Conservation (phyloP, 2,113 vertebrate genomes). For the Chlamydotis undulata region DNA sequence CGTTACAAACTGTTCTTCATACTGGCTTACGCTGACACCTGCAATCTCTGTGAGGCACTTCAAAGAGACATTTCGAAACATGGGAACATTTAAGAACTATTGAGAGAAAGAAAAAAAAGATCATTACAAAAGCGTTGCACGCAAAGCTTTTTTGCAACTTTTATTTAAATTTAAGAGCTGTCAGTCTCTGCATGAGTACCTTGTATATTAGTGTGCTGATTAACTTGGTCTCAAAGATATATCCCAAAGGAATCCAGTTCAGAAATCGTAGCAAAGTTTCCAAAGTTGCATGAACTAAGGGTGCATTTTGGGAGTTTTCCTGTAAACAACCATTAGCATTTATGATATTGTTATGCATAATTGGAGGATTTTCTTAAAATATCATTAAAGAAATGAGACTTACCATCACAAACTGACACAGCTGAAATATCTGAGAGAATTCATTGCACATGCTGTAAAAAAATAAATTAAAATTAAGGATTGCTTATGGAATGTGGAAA, state of each 20-base stretch:
- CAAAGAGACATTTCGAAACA: slow-evolving; percentile 98
- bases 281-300: slow-evolving; percentile 95
- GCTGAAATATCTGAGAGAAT: slow-evolving; percentile 98
- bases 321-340: slow-evolving; percentile 50
- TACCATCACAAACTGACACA: slow-evolving; percentile 99
- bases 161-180: neutral
- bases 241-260: slow-evolving; percentile 99
- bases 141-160: neutral
- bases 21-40: slow-evolving; percentile 96
- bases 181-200: slow-evolving; percentile 68
- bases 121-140: neutral
- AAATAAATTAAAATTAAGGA: neutral
- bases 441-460: slow-evolving; percentile 96
- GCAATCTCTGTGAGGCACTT: slow-evolving; percentile 99
- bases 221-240: slow-evolving; percentile 99
- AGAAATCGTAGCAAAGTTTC: slow-evolving; percentile 96
- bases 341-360: neutral
- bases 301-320: slow-evolving; percentile 99
- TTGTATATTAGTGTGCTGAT: slow-evolving; percentile 99
- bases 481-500: no score
- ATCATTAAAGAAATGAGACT: slow-evolving; percentile 7
- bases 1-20: slow-evolving; percentile 97
- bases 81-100: slow-evolving; percentile 97
- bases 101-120: neutral
- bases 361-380: neutral